Evolutionary conservation across 1,140 invertebrate genomes (phyloP), one percentile per base, ranked within the genome.

Genomic region (Tribolium madens): DNA sequence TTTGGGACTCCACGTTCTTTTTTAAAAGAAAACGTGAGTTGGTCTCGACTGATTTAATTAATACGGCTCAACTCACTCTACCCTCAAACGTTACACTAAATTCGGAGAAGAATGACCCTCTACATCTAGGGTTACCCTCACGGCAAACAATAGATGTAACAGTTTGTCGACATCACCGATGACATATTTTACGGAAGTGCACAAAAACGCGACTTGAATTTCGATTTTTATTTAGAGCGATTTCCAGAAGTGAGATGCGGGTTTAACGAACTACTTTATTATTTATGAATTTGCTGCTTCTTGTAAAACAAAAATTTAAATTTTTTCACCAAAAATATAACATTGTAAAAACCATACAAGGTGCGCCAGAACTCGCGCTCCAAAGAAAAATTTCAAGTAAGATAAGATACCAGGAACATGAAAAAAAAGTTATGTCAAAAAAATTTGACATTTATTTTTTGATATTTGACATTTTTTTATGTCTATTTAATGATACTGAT

Each of bases 91-190:
- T 52, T 52, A 14, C 18, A 57, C 3, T 26, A 57, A 26, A 57
- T 57, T 57, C 52, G 0, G 17, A 18, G 52, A 57, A 57, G 52
- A 57, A 57, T 57, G 52, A 21, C 17, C 52, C 18, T 57, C 18
- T 15, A 18, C 52, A 17, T 57, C 52, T 57, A 7, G 52, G 52
- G 52, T 57, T 57, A 7, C 52, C 52, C 52, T 9, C 52, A 18
- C 17, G 15, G 17, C 52, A 57, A 57, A 57, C 52, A 57, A 57
- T 57, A 26, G 52, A 57, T 15, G 52, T 57, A 57, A 57, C 52
- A 57, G 52, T 57, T 57, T 57, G 52, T 21, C 52, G 17, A 57
- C 52, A 57, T 57, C 52, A 18, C 17, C 52, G 15, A 18, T 18
- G 52, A 57, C 17, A 57, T 57, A 57, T 57, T 57, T 26, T 18